Conservation (phyloP, 2,113 vertebrate genomes). For the Psittacus erithacus region DNA sequence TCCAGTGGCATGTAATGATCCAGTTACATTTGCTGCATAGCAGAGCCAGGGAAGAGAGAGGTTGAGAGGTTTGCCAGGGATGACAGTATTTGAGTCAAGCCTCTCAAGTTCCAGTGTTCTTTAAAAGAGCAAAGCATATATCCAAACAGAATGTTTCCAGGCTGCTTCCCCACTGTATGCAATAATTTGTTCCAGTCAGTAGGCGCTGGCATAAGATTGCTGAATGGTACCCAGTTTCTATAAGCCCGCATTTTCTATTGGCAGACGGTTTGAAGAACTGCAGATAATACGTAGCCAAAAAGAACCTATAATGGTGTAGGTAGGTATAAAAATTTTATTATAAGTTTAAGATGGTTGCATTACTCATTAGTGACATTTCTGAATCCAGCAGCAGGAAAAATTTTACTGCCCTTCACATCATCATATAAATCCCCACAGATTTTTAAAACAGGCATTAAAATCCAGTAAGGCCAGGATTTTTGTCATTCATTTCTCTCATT, state of each 20-base stretch:
- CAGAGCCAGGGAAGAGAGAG: neutral
- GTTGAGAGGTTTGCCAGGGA: neutral
- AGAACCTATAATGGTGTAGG: neutral
- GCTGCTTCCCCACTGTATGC: neutral
- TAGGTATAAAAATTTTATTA: neutral
- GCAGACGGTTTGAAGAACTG: neutral
- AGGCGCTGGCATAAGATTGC: neutral
- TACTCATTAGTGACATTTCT: neutral
- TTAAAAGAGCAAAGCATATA: neutral
- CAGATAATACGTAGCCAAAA: neutral
- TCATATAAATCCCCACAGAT: neutral
- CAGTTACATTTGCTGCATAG: neutral
- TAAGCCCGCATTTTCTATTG: neutral
- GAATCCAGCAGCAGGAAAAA: neutral
- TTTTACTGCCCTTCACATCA: conserved; percentile 18
- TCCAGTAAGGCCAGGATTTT: neutral
- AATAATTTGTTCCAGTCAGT: neutral
- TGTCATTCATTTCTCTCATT: neutral
- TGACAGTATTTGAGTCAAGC: neutral
- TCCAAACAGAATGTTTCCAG: neutral
- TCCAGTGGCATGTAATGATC: neutral
- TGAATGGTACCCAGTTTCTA: neutral
- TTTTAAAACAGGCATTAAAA: neutral
- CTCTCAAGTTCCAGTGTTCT: neutral
- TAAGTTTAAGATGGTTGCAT: neutral